Conservation (phyloP, 2,888 invertebrate species). For the Mantis religiosa region DNA sequence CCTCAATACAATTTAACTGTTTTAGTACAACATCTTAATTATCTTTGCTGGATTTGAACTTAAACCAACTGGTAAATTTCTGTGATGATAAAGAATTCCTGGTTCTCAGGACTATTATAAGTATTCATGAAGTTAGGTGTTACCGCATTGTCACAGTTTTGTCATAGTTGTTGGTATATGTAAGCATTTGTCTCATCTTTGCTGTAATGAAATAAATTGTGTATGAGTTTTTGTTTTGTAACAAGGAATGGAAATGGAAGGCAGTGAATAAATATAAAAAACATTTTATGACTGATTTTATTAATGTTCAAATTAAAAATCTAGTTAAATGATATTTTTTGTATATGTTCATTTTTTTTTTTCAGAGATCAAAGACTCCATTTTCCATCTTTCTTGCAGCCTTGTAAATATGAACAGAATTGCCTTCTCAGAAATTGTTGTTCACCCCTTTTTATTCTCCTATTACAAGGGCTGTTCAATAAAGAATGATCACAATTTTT, state of each 20-base stretch:
- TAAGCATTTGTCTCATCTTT: background rate
- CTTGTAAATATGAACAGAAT: too few relatives aligned
- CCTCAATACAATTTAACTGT: slow-evolving; percentile 23
- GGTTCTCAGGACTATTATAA: background rate
- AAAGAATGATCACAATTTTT: too few relatives aligned
- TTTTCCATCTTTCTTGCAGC: too few relatives aligned
- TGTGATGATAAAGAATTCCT: slow-evolving; percentile 5
- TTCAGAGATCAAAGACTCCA: too few relatives aligned
- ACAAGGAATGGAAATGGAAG: background rate
- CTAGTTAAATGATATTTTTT: too few relatives aligned
- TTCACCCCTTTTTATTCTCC: too few relatives aligned
- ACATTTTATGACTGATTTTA: background rate
- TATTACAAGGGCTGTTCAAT: too few relatives aligned
- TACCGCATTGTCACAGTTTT: background rate
- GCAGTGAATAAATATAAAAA: background rate
- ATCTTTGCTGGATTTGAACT: background rate
- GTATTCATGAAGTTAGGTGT: background rate
- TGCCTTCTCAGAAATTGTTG: too few relatives aligned
- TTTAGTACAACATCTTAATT: slow-evolving; percentile 21
- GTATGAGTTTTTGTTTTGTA: background rate
- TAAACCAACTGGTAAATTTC: background rate
- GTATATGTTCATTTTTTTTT: too few relatives aligned
- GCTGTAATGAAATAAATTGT: background rate
- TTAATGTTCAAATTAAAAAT: background rate
- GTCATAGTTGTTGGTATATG: background rate